phyloP scores from a whole-genome alignment of 2,113 vertebrate genomes.

The Rallus limicola region DNA sequence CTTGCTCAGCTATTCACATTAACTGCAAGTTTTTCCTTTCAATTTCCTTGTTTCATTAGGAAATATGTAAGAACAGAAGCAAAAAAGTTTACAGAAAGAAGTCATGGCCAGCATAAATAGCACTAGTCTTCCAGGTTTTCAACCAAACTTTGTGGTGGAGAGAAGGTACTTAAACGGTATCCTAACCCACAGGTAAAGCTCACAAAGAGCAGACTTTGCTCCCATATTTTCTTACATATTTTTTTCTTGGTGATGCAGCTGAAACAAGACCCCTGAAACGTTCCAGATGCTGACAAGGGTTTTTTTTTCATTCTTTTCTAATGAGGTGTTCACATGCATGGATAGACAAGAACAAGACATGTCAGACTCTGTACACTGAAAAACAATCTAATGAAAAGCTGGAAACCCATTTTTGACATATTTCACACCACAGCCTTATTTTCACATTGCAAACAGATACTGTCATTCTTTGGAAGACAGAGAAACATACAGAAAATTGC shows the following conservation, averaged over 20 bases:
- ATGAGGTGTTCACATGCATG: neutral
- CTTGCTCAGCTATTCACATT: neutral
- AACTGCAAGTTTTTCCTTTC: neutral
- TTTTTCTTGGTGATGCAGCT: rapidly evolving
- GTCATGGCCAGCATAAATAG: neutral
- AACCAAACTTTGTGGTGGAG: neutral
- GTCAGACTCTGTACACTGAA: neutral
- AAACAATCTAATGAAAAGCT: neutral
- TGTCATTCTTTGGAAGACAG: neutral
- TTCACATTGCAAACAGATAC: rapidly evolving
- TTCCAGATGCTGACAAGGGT: neutral
- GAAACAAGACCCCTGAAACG: neutral
- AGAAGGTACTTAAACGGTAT: neutral
- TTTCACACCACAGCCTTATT: neutral
- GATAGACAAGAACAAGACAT: neutral
- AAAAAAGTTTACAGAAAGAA: neutral
- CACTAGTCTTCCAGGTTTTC: neutral
- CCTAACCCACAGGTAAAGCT: neutral
- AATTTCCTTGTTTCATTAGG: neutral
- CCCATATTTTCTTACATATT: neutral
- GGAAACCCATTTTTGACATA: neutral
- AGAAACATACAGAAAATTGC: neutral
- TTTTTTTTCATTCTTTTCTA: neutral
- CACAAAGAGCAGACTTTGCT: rapidly evolving
- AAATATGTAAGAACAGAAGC: neutral